These are phyloP conservation scores for Gymnoscopelus microlampas DNA, from an alignment of 2,797 vertebrate genomes.

Conservation along the genomic window DNA sequence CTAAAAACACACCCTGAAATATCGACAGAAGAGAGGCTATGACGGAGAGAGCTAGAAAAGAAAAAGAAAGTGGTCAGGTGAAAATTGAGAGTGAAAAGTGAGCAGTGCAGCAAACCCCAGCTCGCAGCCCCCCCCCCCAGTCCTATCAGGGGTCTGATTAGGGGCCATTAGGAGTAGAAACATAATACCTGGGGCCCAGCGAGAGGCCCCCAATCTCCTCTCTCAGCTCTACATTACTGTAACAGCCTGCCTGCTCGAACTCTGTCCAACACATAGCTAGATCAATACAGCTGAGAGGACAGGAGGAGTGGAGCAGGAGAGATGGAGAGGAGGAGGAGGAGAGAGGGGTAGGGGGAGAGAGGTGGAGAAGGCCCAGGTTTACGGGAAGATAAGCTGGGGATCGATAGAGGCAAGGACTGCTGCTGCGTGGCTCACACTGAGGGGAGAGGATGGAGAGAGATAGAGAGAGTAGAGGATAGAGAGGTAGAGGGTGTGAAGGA, in stretches of 20 bases:
- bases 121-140: no score
- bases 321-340: slow-evolving; percentile 33
- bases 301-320: background rate
- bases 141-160: no score
- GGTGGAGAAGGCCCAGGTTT: slow-evolving; percentile 59
- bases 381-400: slow-evolving; percentile 74
- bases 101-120: no score
- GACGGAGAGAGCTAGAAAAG: no score
- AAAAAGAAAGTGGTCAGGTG: no score
- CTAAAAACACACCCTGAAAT: no score
- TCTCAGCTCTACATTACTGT: slow-evolving; percentile 57
- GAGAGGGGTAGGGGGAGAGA: slow-evolving; percentile 31
- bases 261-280: slow-evolving; percentile 64
- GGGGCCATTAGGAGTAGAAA: background rate
- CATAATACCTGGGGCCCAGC: background rate
- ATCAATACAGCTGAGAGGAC: slow-evolving; percentile 57
- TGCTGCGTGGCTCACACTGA: slow-evolving; percentile 32
- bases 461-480: slow-evolving; percentile 6
- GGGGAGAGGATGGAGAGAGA: slow-evolving; percentile 6
- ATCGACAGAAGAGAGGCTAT: no score
- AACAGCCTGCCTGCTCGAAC: slow-evolving; percentile 59
- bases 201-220: slow-evolving; percentile 11
- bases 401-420: slow-evolving; percentile 71
- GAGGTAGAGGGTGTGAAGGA: background rate
- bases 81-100: no score